phyloP scores from a whole-genome alignment of 2,888 invertebrate genomes.

The Physocephala rufipes region DNA sequence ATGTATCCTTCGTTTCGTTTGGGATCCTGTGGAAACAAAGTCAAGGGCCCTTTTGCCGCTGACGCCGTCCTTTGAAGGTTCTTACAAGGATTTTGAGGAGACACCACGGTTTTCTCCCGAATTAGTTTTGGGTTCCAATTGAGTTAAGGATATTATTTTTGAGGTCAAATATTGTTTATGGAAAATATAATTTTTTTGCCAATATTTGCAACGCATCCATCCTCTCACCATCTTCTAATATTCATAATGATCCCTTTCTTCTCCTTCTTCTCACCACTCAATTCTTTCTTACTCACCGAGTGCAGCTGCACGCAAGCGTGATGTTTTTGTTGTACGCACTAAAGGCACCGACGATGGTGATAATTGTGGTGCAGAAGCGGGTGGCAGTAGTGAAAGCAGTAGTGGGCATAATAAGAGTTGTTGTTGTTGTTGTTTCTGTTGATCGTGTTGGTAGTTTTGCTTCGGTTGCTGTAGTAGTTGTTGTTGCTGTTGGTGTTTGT shows the following conservation, averaged over 20 bases:
- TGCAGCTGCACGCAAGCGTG: conserved; percentile 76
- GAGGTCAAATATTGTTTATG: too few species aligned
- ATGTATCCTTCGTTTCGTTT: too few species aligned
- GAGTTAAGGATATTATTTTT: too few species aligned
- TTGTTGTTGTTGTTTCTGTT: background rate
- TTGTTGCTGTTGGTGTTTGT: conserved; percentile 33
- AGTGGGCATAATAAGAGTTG: conserved; percentile 42
- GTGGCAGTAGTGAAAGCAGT: conserved; percentile 41
- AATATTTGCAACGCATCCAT: background rate
- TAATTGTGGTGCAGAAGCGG: conserved; percentile 45
- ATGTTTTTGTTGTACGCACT: conserved; percentile 77
- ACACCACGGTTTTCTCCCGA: too few species aligned
- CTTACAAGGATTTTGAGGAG: too few species aligned
- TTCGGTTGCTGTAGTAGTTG: conserved; percentile 25
- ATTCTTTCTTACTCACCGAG: conserved; percentile 61
- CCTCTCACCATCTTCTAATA: background rate
- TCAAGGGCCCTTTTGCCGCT: too few species aligned
- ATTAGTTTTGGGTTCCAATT: too few species aligned
- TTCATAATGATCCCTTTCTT: background rate
- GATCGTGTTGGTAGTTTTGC: too few species aligned
- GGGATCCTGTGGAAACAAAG: too few species aligned
- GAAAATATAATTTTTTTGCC: too few species aligned
- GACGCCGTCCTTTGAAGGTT: too few species aligned
- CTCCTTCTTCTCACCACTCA: background rate
- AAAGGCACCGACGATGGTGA: conserved; percentile 50